Evolutionary conservation across 2,797 vertebrate genomes (phyloP), one percentile per base, ranked within the genome.

Genomic region (Phoxinus dragarum): DNA sequence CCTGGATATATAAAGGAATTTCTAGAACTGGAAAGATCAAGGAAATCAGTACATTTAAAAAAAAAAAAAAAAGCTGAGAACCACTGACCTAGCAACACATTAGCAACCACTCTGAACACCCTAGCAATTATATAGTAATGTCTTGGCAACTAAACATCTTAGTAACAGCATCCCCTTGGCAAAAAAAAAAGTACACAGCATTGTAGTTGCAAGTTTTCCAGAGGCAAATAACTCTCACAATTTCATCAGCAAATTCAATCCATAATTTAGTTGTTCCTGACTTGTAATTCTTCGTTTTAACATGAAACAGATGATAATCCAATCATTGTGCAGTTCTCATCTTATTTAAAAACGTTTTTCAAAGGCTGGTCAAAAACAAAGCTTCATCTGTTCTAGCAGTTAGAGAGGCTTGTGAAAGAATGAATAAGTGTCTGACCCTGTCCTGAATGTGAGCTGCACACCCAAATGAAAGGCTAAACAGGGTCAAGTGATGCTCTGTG

Each of bases 401-500:
- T 40, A 16, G 36, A 42, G 9, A 9, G 7, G 49, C 23, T 17
- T 77, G 14, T 40, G n/a, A 49, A 76, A 34, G 16, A 75, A 66
- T 52, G 56, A 74, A 27, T 5, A 19, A 52, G 34, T 8, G 9
- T 34, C 5, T 31, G n/a, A 54, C 42, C 34, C 71, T 27, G 6
- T 68, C 23, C 81, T 84, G 44, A 67, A 76, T 52, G 61, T 40
- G 21, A 54, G 69, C 38, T 40, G 27, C 16, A 82, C 59, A 68
- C 61, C 0, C 27, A 61, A 44, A 73, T 71, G 47, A 68, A 78
- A 71, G 73, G 64, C 47, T 79, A 79, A 85, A 80, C 38, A 49
- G 77, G 77, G 84, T 85, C 84, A 67, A 80, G 77, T 67, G 68
- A 73, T 72, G 68, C 52, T 61, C 38, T 61, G 12, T 38, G 42